Conservation (phyloP, 2,113 vertebrate genomes). For the Natator depressus region DNA sequence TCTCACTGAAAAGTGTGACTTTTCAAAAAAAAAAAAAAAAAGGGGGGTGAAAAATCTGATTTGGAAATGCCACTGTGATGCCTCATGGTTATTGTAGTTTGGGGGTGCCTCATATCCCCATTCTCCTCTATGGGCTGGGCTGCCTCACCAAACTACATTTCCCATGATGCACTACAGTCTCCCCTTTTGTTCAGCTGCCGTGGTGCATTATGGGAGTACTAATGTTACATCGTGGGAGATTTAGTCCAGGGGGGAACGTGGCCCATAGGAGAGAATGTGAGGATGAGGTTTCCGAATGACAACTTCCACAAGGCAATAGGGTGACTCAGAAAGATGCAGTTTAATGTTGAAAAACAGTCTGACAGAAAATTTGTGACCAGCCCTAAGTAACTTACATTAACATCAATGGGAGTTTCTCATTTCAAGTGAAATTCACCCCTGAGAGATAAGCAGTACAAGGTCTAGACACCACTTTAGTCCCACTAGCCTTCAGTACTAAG, state of each 20-base stretch:
- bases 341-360: background rate
- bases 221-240: background rate
- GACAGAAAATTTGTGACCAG: background rate
- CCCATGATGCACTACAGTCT: background rate
- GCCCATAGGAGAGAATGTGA: rapidly evolving
- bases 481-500: too few relatives aligned
- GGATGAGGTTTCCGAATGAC: background rate
- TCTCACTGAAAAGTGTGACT: too few relatives aligned
- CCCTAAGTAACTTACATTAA: background rate
- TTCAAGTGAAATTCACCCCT: background rate
- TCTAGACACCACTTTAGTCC: background rate
- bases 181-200: background rate
- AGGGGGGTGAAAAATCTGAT: too few relatives aligned
- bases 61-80: background rate
- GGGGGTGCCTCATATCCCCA: rapidly evolving
- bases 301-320: background rate
- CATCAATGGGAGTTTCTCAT: background rate
- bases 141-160: too few relatives aligned
- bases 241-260: background rate
- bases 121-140: background rate
- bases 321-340: background rate
- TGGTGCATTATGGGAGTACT: background rate
- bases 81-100: background rate
- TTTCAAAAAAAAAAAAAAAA: too few relatives aligned
- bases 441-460: background rate